A percentile compares a stretch with the other conserved stretches of the same genome.
Conservation (phyloP, 2,113 vertebrate species). For the Melanerpes formicivorus region DNA sequence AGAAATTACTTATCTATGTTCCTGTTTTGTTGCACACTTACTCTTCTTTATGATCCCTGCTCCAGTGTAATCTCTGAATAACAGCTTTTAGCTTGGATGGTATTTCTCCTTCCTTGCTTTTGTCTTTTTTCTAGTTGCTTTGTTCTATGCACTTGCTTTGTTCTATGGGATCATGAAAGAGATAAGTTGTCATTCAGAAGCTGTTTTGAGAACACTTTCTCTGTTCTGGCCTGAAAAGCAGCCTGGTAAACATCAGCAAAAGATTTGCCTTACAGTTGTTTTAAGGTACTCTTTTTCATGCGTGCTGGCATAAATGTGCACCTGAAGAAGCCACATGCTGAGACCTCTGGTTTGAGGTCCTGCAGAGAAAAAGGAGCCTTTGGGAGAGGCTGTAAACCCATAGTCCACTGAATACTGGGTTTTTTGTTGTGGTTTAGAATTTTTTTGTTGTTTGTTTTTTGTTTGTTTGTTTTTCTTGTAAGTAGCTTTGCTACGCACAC, state of each 20-base stretch:
- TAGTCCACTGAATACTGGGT: background rate
- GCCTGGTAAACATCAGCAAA: background rate
- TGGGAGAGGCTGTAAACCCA: background rate
- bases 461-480: background rate
- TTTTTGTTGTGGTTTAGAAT: background rate
- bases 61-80: background rate
- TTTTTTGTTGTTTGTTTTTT: background rate
- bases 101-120: background rate
- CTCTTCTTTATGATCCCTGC: background rate
- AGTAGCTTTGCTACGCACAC: background rate
- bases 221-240: background rate
- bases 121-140: background rate
- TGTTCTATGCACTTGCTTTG: background rate
- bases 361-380: background rate
- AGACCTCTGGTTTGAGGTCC: background rate
- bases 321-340: background rate
- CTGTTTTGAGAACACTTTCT: background rate
- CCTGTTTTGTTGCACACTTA: background rate
- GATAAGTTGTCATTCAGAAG: background rate
- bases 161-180: background rate
- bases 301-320: fast-evolving
- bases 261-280: background rate
- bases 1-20: background rate
- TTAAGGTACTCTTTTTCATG: background rate
- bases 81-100: background rate